Conservation (phyloP, 1,140 invertebrate genomes). For the Macrosteles quadrilineatus region DNA sequence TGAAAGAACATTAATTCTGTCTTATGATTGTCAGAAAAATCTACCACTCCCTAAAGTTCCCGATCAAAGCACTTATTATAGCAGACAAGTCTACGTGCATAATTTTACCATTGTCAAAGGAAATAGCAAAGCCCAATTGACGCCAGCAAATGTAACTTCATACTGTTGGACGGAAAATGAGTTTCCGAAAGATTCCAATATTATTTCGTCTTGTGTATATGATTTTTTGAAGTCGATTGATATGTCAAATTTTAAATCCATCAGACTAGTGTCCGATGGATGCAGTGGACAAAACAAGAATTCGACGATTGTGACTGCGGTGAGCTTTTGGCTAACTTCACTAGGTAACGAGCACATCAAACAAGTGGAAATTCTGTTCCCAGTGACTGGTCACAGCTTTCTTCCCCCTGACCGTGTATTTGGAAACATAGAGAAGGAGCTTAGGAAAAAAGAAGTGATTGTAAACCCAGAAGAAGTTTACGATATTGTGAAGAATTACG, state of each 20-base stretch:
- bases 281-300: slow-evolving; percentile 48
- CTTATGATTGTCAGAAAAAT: slow-evolving; percentile 51
- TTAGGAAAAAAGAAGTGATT: slow-evolving; percentile 42
- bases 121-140: slow-evolving; percentile 35
- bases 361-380: slow-evolving; percentile 41
- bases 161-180: slow-evolving; percentile 45
- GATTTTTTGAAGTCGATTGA: slow-evolving; percentile 41
- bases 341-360: slow-evolving; percentile 39
- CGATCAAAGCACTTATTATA: slow-evolving; percentile 46
- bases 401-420: slow-evolving; percentile 46
- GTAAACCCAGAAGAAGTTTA: slow-evolving; percentile 25
- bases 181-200: slow-evolving; percentile 43
- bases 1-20: slow-evolving; percentile 40
- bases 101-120: slow-evolving; percentile 46
- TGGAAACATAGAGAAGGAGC: slow-evolving; percentile 43
- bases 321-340: slow-evolving; percentile 39
- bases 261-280: slow-evolving; percentile 43
- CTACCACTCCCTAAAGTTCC: slow-evolving; percentile 44
- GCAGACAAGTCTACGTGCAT: slow-evolving; percentile 45
- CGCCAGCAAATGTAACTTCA: slow-evolving; percentile 40
- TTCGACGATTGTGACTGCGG: slow-evolving; percentile 41
- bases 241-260: slow-evolving; percentile 31
- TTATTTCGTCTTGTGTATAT: slow-evolving; percentile 42
- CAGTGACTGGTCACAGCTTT: slow-evolving; percentile 44
- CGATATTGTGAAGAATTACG: slow-evolving; percentile 32